These are phyloP conservation scores for Aplysina aerophoba DNA, from an alignment of 37 sponge, comb jelly and placozoan genomes.

Conservation along the genomic window DNA sequence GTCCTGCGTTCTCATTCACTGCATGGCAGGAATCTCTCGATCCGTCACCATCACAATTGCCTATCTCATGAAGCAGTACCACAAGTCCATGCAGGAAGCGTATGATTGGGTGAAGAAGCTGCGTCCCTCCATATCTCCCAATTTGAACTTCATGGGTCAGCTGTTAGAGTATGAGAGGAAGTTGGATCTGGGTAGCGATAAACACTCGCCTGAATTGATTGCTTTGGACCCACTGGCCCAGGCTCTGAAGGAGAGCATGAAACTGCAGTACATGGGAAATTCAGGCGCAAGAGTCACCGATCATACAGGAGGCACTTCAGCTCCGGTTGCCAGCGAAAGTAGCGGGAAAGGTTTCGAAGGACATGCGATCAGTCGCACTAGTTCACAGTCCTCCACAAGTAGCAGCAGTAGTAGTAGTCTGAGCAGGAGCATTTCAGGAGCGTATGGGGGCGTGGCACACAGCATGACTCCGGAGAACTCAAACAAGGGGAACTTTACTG, in stretches of 20 bases:
- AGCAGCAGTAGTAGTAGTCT: no score
- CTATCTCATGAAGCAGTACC: slow-evolving; percentile 88
- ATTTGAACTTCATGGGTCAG: slow-evolving; percentile 99
- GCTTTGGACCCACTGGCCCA: slow-evolving; percentile 15
- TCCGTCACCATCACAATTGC: slow-evolving; percentile 93
- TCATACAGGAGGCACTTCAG: no score
- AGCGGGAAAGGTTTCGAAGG: no score
- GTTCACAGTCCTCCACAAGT: no score
- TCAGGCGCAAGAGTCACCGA: no score
- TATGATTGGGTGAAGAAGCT: slow-evolving; percentile 89
- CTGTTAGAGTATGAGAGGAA: slow-evolving; percentile 88
- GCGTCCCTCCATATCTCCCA: slow-evolving; percentile 89
- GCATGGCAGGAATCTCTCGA: slow-evolving; percentile 95
- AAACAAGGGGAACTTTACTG: neutral
- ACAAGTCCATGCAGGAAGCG: slow-evolving; percentile 76
- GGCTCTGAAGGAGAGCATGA: slow-evolving; percentile 2
- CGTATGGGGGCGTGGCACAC: neutral
- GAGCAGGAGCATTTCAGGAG: no score
- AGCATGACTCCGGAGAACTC: neutral
- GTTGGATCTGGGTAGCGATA: neutral
- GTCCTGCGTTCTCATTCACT: slow-evolving; percentile 82
- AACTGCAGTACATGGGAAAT: neutral
- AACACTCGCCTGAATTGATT: slow-evolving; percentile 15
- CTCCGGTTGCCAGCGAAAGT: no score
- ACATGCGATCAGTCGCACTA: no score